These are phyloP conservation scores for Laupala kohalensis DNA, from an alignment of 1,140 invertebrate genomes.

Conservation along the genomic window DNA sequence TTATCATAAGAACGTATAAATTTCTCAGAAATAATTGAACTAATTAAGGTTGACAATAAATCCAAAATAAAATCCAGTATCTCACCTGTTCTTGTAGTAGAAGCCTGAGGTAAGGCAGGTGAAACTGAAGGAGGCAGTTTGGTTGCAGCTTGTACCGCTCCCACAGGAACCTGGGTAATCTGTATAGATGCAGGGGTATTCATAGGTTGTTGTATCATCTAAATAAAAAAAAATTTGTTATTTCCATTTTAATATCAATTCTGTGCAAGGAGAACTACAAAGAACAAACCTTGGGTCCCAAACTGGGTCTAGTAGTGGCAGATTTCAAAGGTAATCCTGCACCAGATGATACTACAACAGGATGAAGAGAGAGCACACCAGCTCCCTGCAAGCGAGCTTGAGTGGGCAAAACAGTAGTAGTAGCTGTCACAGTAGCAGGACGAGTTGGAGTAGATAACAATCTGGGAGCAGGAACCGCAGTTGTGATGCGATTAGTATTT, in stretches of 20 bases:
- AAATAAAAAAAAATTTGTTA: background rate
- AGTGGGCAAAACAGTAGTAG: background rate
- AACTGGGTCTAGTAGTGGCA: background rate
- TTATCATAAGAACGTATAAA: no score
- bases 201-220: background rate
- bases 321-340: background rate
- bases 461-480: background rate
- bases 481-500: background rate
- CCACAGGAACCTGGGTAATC: background rate
- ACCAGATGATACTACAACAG: background rate
- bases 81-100: background rate
- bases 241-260: no score
- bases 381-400: background rate
- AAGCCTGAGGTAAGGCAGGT: background rate
- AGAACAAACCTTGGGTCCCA: background rate
- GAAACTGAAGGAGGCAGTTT: background rate
- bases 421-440: background rate
- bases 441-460: background rate
- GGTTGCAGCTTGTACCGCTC: background rate
- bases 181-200: background rate
- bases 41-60: no score
- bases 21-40: no score
- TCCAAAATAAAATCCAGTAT: no score
- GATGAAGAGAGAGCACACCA: background rate
- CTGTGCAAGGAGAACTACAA: background rate